phyloP scores from a whole-genome alignment of 2,888 invertebrate species.

The Sylvicola fuscatus region DNA sequence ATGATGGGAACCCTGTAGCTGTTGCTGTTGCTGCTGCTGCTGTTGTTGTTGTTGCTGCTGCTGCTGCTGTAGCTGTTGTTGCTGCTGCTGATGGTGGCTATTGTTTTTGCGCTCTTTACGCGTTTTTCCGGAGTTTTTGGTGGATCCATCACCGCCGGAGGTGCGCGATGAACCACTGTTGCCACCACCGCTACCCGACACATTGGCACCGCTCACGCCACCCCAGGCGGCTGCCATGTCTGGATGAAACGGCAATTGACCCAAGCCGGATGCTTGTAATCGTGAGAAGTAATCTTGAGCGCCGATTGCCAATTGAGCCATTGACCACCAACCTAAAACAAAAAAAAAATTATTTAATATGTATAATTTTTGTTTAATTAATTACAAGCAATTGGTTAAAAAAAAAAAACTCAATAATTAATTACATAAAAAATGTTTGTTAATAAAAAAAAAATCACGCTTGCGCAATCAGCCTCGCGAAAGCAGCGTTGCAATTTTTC shows the following conservation, averaged over 20 bases:
- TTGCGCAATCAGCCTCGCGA: no score
- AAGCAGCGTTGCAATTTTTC: no score
- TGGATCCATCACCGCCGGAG: no score
- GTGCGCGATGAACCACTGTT: conserved; percentile 11
- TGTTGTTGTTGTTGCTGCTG: conserved; percentile 5
- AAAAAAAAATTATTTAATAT: no score
- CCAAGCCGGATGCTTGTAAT: conserved; percentile 58
- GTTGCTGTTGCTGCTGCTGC: conserved; percentile 1
- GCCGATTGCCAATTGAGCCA: conserved; percentile 54
- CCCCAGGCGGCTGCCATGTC: conserved; percentile 37
- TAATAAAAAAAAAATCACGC: no score
- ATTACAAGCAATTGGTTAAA: no score
- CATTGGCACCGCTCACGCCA: conserved; percentile 23
- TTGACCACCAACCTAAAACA: conserved; percentile 67
- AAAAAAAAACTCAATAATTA: no score
- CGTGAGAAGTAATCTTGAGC: conserved; percentile 75
- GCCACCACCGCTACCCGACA: conserved; percentile 12
- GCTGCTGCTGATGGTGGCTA: conserved; percentile 1
- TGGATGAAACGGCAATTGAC: conserved; percentile 45
- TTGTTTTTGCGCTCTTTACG: conserved; percentile 10
- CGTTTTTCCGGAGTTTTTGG: conserved; percentile 13
- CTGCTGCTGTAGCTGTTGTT: conserved; percentile 1
- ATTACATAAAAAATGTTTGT: no score
- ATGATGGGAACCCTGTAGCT: not conserved
- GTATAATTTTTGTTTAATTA: no score